Evolutionary conservation across 2,888 invertebrate genomes (phyloP), one percentile per base, ranked within the genome.

Genomic region (Gryllus longicercus): DNA sequence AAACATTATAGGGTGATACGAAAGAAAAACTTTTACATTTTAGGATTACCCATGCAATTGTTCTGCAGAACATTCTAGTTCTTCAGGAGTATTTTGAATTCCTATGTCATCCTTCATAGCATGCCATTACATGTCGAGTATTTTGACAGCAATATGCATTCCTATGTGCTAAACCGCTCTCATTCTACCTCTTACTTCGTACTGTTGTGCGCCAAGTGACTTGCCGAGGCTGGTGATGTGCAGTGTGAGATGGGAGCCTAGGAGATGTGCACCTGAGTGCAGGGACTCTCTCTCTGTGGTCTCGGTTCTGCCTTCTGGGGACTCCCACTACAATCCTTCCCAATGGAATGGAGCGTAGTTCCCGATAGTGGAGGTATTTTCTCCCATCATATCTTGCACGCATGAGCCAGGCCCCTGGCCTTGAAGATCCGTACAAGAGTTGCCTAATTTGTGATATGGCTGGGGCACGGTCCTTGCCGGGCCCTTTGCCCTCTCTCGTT

Each of bases 61-160:
- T 63, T 14, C n/a, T 63, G 63, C n/a, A n/a, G 63, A 63, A n/a
- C n/a, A 63, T 63, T 63, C 14, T 63, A 63, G 63, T 63, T 18
- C n/a, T 63, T n/a, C 63, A 63, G 63, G n/a, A 63, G 63, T 63
- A 63, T 63, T 63, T 63, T 63, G 63, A n/a, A 63, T 63, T 63
- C 63, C 63, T 18, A 63, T 10, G 63, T 63, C n/a, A n/a, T 63
- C 63, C 63, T n/a, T 63, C 63, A 63, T 63, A 63, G 63, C 63
- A 63, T 63, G 63, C 63, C 14, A n/a, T 18, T 63, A 63, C n/a
- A 63, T 63, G 63, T 63, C n/a, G 63, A 63, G 63, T 63, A 63
- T 63, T 63, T 63, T 63, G 63, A 63, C 63, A 63, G 63, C 63
- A 63, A 63, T 63, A 63, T 63, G 63, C 63, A 63, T 63, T 63